Conservation (phyloP, 2,888 invertebrate species). For the Cerceris rybyensis region DNA sequence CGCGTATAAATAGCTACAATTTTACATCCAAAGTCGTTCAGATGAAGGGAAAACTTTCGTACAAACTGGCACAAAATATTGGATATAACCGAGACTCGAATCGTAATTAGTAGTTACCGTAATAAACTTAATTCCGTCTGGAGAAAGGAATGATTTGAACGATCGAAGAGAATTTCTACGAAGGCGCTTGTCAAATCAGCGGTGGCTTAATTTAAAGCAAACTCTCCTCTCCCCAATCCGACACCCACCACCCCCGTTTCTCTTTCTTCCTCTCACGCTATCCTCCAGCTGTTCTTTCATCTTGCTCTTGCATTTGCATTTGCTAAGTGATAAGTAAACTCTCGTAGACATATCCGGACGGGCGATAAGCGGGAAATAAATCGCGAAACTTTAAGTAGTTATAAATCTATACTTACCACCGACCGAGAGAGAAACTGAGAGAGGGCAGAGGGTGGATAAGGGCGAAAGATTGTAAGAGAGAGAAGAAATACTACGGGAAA, state of each 20-base stretch:
- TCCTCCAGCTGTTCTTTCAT: conserved; percentile 20
- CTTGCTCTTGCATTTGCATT: conserved; percentile 76
- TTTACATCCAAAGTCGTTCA: no score
- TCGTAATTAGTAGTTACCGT: no score
- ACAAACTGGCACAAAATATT: no score
- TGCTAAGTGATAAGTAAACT: conserved; percentile 82
- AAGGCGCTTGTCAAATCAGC: conserved; percentile 40
- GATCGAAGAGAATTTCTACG: conserved; percentile 24
- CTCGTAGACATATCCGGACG: conserved; percentile 78
- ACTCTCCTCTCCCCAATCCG: conserved; percentile 27
- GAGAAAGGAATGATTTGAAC: neutral
- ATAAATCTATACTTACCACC: conserved; percentile 81
- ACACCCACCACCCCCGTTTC: conserved; percentile 23
- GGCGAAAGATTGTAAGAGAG: conserved; percentile 36
- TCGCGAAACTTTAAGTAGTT: conserved; percentile 82
- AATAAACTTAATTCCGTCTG: neutral
- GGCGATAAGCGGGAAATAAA: conserved; percentile 82
- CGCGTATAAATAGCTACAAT: no score
- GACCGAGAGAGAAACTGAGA: conserved; percentile 38
- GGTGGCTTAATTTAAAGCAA: conserved; percentile 59
- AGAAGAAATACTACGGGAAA: conserved; percentile 10
- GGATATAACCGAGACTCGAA: no score
- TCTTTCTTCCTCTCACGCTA: conserved; percentile 43
- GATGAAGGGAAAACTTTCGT: no score
- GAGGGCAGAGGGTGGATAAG: conserved; percentile 8